Conservation (phyloP, 2,113 vertebrate species). For the Oreochromis tanganicae region DNA sequence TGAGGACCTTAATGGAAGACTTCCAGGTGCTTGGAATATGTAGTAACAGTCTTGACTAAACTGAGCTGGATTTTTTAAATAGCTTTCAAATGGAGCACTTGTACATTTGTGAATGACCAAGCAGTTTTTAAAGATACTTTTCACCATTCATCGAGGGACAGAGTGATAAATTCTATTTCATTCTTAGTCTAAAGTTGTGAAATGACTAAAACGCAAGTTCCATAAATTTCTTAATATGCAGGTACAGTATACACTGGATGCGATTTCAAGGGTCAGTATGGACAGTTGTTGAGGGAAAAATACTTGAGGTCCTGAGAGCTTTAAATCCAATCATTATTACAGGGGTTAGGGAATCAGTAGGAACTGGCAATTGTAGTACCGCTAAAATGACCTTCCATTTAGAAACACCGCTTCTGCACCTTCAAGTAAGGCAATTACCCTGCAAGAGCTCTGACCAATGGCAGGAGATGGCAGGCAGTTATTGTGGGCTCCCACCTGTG, state of each 20-base stretch:
- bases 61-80: background rate
- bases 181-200: no score
- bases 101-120: background rate
- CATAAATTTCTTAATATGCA: background rate
- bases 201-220: background rate
- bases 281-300: background rate
- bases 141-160: background rate
- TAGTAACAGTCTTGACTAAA: background rate
- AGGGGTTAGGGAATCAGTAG: background rate
- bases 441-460: background rate
- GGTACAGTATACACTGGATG: background rate
- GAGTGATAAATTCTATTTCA: background rate
- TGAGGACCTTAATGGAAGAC: background rate
- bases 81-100: background rate
- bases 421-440: slow-evolving; percentile 20
- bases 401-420: background rate
- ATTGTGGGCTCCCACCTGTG: slow-evolving; percentile 16
- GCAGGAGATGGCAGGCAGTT: background rate
- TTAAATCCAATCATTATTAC: background rate
- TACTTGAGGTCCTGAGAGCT: background rate
- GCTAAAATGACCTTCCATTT: background rate
- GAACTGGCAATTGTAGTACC: background rate
- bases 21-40: background rate
- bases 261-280: background rate
- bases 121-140: background rate